Evolutionary conservation across 2,888 invertebrate genomes (phyloP).

Genomic region (Tortricodes alternella): DNA sequence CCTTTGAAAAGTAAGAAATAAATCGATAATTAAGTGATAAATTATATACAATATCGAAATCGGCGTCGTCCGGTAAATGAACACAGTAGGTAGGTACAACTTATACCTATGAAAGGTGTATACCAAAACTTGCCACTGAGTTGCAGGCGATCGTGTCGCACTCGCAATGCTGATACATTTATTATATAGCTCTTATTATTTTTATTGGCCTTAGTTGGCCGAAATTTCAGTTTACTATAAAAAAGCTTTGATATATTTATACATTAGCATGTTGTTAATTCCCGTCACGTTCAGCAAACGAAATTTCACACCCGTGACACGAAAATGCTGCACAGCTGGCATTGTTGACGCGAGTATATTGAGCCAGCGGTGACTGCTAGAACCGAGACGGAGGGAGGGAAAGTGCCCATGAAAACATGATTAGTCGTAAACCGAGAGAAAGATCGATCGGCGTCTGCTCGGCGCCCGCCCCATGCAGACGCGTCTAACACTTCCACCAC

Average conservation of each 20-base stretch:
- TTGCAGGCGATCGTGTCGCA: too few relatives aligned
- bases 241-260: conserved; percentile 4
- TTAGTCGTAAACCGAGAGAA: conserved; percentile 61
- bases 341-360: neutral
- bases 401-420: conserved; percentile 62
- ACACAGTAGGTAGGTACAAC: too few relatives aligned
- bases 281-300: conserved; percentile 18
- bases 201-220: too few relatives aligned
- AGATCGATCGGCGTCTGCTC: conserved; percentile 71
- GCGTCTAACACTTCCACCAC: conserved; percentile 39
- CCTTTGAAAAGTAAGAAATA: too few relatives aligned
- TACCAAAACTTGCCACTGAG: too few relatives aligned
- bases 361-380: conserved; percentile 9
- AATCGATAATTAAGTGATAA: too few relatives aligned
- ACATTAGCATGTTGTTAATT: neutral
- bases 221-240: neutral
- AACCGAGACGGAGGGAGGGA: conserved; percentile 22
- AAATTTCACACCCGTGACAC: conserved; percentile 17
- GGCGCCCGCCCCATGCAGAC: conserved; percentile 51
- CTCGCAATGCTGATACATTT: too few relatives aligned
- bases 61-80: too few relatives aligned
- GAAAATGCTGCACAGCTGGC: conserved; percentile 6
- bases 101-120: too few relatives aligned
- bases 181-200: too few relatives aligned
- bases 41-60: too few relatives aligned